Conservation (phyloP, 2,797 vertebrate species). For the Artibeus jamaicensis region DNA sequence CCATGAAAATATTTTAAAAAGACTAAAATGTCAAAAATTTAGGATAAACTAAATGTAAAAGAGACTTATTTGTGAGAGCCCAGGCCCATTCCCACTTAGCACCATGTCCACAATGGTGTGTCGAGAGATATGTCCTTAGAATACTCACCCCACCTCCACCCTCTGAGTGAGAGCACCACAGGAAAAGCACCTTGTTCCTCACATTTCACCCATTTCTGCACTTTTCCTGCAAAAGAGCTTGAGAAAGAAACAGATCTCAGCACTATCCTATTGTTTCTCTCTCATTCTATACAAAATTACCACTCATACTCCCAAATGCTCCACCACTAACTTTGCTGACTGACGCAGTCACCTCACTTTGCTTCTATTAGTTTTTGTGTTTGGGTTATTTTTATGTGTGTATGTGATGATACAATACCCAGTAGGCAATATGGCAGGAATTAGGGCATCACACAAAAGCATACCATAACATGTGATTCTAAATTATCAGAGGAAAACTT, state of each 20-base stretch:
- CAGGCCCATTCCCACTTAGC: background rate
- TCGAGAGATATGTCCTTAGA: background rate
- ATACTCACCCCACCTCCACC: background rate
- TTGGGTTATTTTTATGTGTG: too few species aligned
- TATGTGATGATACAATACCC: background rate
- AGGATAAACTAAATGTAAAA: background rate
- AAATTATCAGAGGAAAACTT: background rate
- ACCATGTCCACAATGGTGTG: background rate
- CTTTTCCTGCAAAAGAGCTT: background rate
- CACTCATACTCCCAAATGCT: background rate
- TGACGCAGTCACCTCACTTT: background rate
- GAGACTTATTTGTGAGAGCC: background rate
- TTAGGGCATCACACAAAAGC: background rate
- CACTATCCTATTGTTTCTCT: background rate
- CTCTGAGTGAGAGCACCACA: background rate
- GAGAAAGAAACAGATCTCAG: background rate
- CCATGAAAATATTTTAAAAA: background rate
- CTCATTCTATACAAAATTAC: background rate
- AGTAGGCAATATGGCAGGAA: background rate
- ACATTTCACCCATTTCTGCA: fast-evolving
- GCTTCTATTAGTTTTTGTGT: background rate
- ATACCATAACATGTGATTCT: background rate
- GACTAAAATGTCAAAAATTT: background rate
- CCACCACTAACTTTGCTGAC: background rate
- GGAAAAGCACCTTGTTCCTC: background rate